A percentile compares a stretch with the other conserved stretches of the same genome.
phyloP scores from a whole-genome alignment of 1,140 invertebrate genomes.

The Bombyx mandarina region DNA sequence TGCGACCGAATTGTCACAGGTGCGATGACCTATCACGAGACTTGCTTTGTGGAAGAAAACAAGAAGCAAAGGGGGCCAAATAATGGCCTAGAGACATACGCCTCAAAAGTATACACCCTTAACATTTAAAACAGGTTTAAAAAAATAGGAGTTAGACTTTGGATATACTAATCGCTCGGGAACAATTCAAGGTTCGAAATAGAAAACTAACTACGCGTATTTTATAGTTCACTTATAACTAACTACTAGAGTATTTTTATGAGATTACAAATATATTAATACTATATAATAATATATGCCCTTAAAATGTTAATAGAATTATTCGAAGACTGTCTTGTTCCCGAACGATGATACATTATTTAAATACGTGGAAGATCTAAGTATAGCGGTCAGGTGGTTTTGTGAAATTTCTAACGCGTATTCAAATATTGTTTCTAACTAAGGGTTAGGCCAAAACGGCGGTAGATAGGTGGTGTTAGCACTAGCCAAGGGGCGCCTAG shows the following conservation, averaged over 20 bases:
- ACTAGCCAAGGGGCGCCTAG: constrained; percentile 57
- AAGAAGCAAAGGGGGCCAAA: constrained; percentile 60
- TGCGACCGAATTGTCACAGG: constrained; percentile 24
- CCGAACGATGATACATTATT: not conserved
- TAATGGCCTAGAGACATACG: constrained; percentile 35
- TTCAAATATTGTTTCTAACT: constrained; percentile 29
- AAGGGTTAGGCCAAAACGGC: constrained; percentile 46
- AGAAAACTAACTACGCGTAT: not conserved
- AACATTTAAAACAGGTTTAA: constrained; percentile 66
- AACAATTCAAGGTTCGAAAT: too few relatives aligned
- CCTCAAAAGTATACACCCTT: constrained; percentile 60
- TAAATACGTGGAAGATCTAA: not conserved
- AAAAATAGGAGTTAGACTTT: constrained; percentile 70
- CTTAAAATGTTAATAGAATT: too few relatives aligned
- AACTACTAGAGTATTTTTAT: too few relatives aligned
- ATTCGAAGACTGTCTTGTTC: too few relatives aligned
- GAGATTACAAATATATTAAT: not conserved
- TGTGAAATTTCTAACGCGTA: constrained; percentile 23
- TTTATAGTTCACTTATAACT: not conserved
- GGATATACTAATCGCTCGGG: constrained; percentile 43
- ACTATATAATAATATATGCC: too few relatives aligned
- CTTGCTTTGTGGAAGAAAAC: constrained; percentile 53
- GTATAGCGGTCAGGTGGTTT: too few relatives aligned
- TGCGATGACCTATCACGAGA: constrained; percentile 15
- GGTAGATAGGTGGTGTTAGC: constrained; percentile 54